Evolutionary conservation across 2,113 vertebrate genomes (phyloP), one percentile per base, ranked within the genome.

Genomic region (Gobius niger): DNA sequence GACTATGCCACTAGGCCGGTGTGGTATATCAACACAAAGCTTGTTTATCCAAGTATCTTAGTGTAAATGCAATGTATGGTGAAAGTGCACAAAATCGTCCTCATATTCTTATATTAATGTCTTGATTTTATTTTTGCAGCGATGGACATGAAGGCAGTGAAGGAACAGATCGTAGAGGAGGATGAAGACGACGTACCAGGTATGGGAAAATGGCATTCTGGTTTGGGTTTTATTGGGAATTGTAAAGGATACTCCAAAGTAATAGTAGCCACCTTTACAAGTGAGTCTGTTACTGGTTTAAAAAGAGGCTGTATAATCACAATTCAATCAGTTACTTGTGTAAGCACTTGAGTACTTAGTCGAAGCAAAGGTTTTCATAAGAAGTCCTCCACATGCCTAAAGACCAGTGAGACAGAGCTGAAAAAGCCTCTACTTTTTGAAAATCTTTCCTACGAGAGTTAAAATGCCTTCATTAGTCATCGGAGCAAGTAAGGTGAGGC

Each of bases 171-270:
- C 78, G 96, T 95, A 78, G 98, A 99, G 71, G 97, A 99, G 74
- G 97, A 99, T 72, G 97, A 99, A 59, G 98, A 99, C n/a, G 96
- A 99, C 44, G 97, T 99, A 77, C 97, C 97, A 91, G 97, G 97
- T 98, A 93, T 18, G 61, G 44, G 73, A n/a, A 41, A 7, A n/a
- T n/a, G n/a, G n/a, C n/a, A n/a, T 40, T 0, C 54, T 61, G 7
- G 9, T 19, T 19, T 16, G 11, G 12, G 12, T 34, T 34, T 34
- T 4, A 34, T 34, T 34, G 3, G 24, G 3, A 3, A 5, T 18
- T 18, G 47, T 7, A 1, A 50, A 7, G 14, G 47, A 14, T 14
- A 47, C 6, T 9, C 24, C 24, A 24, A 24, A 24, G 24, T 3
- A 24, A 46, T 9, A 46, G 6, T n/a, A 4, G 49, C n/a, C 6